Conservation (phyloP, 2,797 vertebrate genomes). For the Eupleurogrammus muticus region DNA sequence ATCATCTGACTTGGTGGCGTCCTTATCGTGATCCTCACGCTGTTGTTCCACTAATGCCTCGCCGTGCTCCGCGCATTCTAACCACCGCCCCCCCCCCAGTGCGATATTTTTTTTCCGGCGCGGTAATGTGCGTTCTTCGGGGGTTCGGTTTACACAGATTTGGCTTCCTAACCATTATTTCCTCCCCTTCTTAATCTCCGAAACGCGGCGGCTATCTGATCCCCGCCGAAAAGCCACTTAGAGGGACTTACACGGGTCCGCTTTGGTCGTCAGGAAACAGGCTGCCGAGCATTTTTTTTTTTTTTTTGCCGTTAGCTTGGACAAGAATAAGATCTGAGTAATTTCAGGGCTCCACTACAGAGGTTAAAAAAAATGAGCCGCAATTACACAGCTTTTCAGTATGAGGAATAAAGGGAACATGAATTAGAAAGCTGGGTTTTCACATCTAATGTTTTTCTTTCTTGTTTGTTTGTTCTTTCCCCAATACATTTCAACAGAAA, state of each 20-base stretch:
- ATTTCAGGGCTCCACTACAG: conserved; percentile 36
- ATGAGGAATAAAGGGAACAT: conserved; percentile 41
- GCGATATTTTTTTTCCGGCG: too few relatives aligned
- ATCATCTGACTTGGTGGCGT: conserved; percentile 59
- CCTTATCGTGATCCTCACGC: conserved; percentile 64
- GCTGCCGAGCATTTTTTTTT: conserved; percentile 17
- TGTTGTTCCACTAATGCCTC: conserved; percentile 61
- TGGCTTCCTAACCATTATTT: conserved; percentile 52
- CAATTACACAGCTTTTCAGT: conserved; percentile 46
- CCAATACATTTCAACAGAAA: conserved; percentile 9
- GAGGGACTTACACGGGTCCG: conserved; percentile 49
- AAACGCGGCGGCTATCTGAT: conserved; percentile 76
- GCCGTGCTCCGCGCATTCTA: conserved; percentile 18
- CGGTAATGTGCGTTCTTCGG: conserved; percentile 61
- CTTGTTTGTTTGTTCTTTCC: too few relatives aligned
- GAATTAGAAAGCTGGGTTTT: conserved; percentile 18
- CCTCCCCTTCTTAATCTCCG: conserved; percentile 68
- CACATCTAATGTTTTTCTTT: conserved; percentile 17
- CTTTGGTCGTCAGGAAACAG: conserved; percentile 47
- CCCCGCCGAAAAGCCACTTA: conserved; percentile 68
- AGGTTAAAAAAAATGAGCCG: conserved; percentile 47
- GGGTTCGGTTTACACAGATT: conserved; percentile 71
- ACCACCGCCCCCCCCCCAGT: not conserved
- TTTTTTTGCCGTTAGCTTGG: conserved; percentile 20
- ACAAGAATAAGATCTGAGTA: conserved; percentile 30